Conservation (phyloP, 2,797 vertebrate genomes). For the Xyrichtys novacula region DNA sequence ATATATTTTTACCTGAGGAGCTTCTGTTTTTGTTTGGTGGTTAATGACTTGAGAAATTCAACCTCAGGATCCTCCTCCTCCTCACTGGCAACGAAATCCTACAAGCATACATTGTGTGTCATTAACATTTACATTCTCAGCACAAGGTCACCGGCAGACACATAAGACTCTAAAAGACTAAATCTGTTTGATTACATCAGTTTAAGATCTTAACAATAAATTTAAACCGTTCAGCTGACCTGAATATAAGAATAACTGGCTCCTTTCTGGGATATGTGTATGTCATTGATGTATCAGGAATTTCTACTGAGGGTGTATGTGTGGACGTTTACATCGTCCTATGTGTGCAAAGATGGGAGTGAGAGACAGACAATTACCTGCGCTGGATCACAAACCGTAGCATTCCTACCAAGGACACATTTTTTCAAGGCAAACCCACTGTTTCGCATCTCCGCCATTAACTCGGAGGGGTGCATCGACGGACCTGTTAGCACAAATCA, state of each 20-base stretch:
- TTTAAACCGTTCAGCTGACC: conserved; percentile 55
- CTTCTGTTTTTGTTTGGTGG: conserved; percentile 98
- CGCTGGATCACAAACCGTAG: conserved; percentile 95
- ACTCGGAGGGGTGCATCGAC: conserved; percentile 99
- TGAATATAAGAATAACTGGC: conserved; percentile 72
- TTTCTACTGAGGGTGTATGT: conserved; percentile 72
- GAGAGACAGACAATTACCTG: conserved; percentile 92
- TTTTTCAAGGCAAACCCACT: conserved; percentile 99
- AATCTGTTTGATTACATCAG: conserved; percentile 11
- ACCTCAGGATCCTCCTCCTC: conserved; percentile 98
- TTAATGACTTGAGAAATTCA: conserved; percentile 97
- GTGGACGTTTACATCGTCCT: conserved; percentile 27
- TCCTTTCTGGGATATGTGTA: conserved; percentile 87
- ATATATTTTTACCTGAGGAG: conserved; percentile 92
- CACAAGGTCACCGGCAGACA: not conserved
- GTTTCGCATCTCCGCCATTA: conserved; percentile 99
- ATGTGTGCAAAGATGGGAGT: conserved; percentile 47
- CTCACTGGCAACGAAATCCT: conserved; percentile 96
- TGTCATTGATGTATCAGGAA: conserved; percentile 74
- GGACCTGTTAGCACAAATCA: conserved; percentile 99
- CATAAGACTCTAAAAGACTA: not conserved
- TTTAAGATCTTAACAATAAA: conserved; percentile 27
- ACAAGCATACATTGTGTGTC: conserved; percentile 16
- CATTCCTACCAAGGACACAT: conserved; percentile 98
- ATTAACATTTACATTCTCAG: not conserved